Percentiles rank a stretch among this genome's conserved stretches.
phyloP scores from a whole-genome alignment of 1,140 invertebrate species.

The Plodia interpunctella region DNA sequence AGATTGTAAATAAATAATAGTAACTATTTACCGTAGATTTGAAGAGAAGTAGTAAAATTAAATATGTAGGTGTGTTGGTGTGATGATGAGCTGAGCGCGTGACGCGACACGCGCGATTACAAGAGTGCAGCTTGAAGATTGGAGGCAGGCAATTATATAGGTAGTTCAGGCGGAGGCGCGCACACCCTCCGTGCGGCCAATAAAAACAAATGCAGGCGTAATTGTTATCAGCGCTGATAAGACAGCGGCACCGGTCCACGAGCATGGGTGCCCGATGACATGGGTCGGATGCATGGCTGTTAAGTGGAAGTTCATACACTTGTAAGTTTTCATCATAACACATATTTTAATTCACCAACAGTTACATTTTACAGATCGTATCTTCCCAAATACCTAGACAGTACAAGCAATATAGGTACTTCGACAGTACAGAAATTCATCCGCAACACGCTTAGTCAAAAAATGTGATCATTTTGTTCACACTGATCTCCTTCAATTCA shows the following conservation, averaged over 20 bases:
- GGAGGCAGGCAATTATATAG: constrained; percentile 45
- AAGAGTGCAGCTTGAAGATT: constrained; percentile 42
- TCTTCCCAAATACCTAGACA: too few species aligned
- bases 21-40: constrained; percentile 12
- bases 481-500: too few species aligned
- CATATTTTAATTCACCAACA: too few species aligned
- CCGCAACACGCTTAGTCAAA: too few species aligned
- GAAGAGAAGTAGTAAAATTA: constrained; percentile 24
- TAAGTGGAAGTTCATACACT: constrained; percentile 61
- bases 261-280: constrained; percentile 33
- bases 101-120: constrained; percentile 42
- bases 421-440: too few species aligned
- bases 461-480: too few species aligned
- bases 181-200: constrained; percentile 62
- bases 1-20: neutral
- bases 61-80: constrained; percentile 15
- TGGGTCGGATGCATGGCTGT: constrained; percentile 49
- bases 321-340: too few species aligned
- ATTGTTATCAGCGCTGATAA: constrained; percentile 51
- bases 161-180: constrained; percentile 43
- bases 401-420: too few species aligned
- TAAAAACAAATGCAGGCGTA: constrained; percentile 38
- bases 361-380: too few species aligned
- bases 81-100: constrained; percentile 8
- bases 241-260: constrained; percentile 47